Evolutionary conservation across 2,797 vertebrate species (phyloP).

Genomic region (Cryptoprocta ferox): DNA sequence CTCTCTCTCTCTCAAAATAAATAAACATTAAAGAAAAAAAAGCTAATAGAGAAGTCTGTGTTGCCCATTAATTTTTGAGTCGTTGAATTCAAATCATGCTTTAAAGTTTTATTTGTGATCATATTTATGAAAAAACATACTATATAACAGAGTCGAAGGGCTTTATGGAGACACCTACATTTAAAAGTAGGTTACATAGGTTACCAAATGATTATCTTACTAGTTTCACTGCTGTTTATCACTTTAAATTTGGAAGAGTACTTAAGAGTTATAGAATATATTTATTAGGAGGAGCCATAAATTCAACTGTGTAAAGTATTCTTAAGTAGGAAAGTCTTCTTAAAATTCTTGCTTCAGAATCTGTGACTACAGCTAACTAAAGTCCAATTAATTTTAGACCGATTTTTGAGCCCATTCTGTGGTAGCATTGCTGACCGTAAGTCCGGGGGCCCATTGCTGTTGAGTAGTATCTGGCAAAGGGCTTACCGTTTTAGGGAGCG

Average conservation of each 20-base stretch:
- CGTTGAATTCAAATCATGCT: background rate
- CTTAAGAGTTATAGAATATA: background rate
- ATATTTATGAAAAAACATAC: background rate
- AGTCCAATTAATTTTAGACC: background rate
- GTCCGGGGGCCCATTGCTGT: background rate
- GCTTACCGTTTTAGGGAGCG: background rate
- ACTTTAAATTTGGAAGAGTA: background rate
- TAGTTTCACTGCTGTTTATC: background rate
- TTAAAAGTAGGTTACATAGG: background rate
- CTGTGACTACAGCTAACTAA: background rate
- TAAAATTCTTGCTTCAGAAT: background rate
- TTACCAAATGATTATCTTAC: background rate
- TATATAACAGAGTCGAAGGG: background rate
- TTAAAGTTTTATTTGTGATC: background rate
- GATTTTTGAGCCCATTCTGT: background rate
- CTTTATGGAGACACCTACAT: background rate
- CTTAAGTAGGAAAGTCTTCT: background rate
- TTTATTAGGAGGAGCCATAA: background rate
- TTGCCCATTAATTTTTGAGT: background rate
- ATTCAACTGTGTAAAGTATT: background rate
- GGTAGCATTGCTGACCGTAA: background rate
- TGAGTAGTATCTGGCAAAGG: background rate
- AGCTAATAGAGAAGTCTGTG: background rate
- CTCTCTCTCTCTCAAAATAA: too few species aligned
- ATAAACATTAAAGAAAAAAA: too few species aligned